These are phyloP conservation scores for Mylabris sibirica DNA, from an alignment of 2,888 invertebrate genomes.

Conservation along the genomic window DNA sequence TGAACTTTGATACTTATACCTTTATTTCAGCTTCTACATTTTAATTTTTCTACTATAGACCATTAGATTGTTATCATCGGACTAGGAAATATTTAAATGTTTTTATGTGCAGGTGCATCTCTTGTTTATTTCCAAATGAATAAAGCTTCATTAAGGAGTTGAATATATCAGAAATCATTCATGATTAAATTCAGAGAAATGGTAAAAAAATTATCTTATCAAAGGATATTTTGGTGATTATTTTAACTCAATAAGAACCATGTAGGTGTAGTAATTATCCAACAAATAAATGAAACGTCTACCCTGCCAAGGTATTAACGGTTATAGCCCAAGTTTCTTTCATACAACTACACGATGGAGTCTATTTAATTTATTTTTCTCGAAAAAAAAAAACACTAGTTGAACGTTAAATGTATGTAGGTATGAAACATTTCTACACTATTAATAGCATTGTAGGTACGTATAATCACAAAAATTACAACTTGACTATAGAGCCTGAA, in stretches of 20 bases:
- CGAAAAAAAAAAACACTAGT: background rate
- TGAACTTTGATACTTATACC: too few relatives aligned
- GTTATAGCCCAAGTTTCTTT: background rate
- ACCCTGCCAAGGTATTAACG: background rate
- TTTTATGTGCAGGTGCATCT: background rate
- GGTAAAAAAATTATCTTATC: background rate
- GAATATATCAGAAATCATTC: background rate
- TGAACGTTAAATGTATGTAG: too few relatives aligned
- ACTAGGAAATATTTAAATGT: background rate
- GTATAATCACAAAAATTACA: background rate
- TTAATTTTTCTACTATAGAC: background rate
- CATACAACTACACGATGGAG: background rate
- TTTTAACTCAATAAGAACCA: background rate
- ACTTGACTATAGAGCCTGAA: background rate
- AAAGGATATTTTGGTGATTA: background rate
- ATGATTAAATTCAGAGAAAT: background rate
- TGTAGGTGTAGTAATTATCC: constrained; percentile 2
- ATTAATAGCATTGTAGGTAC: background rate
- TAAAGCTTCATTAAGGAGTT: background rate
- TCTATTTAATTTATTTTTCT: background rate
- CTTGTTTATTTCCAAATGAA: background rate
- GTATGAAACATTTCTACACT: background rate
- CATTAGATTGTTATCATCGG: background rate
- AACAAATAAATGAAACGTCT: background rate
- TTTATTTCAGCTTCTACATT: background rate